phyloP scores from a whole-genome alignment of 2,797 vertebrate species.

The Lagocephalus sceleratus region DNA sequence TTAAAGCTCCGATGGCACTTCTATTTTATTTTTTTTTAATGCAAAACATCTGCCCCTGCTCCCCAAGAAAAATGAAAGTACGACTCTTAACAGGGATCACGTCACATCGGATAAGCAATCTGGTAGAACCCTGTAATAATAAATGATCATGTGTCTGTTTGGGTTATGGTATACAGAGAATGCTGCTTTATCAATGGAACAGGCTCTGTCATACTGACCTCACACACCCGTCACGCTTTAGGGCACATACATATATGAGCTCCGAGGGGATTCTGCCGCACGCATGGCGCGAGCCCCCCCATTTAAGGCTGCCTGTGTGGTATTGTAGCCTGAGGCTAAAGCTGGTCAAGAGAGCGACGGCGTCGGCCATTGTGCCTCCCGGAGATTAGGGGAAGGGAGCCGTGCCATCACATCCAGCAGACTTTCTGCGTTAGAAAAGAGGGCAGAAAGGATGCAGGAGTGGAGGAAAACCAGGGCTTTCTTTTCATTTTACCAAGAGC shows the following conservation, averaged over 20 bases:
- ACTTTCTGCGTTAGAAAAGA: slow-evolving; percentile 47
- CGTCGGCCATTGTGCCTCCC: slow-evolving; percentile 38
- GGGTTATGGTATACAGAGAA: slow-evolving; percentile 28
- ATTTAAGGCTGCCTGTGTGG: slow-evolving; percentile 51
- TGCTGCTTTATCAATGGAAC: slow-evolving; percentile 36
- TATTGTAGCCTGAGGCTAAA: slow-evolving; percentile 56
- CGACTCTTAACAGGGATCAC: slow-evolving; percentile 7
- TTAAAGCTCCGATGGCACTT: slow-evolving; percentile 6
- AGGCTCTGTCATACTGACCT: slow-evolving; percentile 20
- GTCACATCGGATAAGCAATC: slow-evolving; percentile 31
- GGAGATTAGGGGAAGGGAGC: slow-evolving; percentile 14
- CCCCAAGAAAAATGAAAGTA: slow-evolving; percentile 20
- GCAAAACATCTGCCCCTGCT: slow-evolving; percentile 27
- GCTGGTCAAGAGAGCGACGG: slow-evolving; percentile 26
- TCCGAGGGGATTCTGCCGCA: slow-evolving; percentile 48
- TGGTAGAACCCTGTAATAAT: slow-evolving; percentile 23
- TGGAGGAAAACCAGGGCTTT: slow-evolving; percentile 6
- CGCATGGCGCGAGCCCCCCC: slow-evolving; percentile 50
- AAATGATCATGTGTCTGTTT: slow-evolving; percentile 26
- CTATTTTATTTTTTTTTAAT: slow-evolving; percentile 25
- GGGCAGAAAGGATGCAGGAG: slow-evolving; percentile 22
- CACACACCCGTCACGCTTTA: slow-evolving; percentile 42
- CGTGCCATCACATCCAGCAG: slow-evolving; percentile 39
- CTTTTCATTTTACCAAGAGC: too few species aligned
- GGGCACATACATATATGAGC: slow-evolving; percentile 47